Conservation (phyloP, 2,888 invertebrate genomes). For the Colostygia pectinataria region DNA sequence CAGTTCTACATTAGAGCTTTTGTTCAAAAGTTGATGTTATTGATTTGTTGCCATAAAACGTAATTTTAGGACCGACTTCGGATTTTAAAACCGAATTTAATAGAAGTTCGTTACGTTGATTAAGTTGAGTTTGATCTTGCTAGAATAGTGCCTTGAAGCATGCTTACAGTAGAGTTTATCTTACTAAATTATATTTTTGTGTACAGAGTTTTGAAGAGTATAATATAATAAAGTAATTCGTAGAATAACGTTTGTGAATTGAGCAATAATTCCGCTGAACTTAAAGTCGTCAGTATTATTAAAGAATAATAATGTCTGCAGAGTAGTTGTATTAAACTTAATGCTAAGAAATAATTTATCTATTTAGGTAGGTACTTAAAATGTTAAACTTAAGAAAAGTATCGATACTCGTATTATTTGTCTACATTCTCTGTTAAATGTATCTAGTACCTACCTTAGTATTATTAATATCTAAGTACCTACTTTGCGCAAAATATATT, state of each 20-base stretch:
- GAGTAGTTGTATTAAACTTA: constrained; percentile 15
- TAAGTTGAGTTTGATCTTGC: constrained; percentile 69
- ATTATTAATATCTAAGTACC: neutral
- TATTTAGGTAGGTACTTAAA: neutral
- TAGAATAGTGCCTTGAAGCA: constrained; percentile 82
- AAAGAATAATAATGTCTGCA: constrained; percentile 46
- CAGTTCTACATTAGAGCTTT: constrained; percentile 49
- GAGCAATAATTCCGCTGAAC: constrained; percentile 73
- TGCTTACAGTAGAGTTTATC: constrained; percentile 71
- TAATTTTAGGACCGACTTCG: constrained; percentile 74
- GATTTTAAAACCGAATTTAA: constrained; percentile 79
- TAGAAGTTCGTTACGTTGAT: constrained; percentile 62
- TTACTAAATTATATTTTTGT: constrained; percentile 70
- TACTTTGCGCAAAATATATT: neutral
- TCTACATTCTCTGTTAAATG: neutral
- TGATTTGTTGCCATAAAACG: constrained; percentile 68
- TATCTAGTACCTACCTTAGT: too few species aligned
- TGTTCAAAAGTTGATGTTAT: constrained; percentile 57
- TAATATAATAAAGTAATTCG: constrained; percentile 37
- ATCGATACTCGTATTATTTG: neutral
- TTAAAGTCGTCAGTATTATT: constrained; percentile 67
- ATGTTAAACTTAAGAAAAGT: constrained; percentile 33
- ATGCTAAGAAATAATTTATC: neutral
- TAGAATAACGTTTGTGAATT: constrained; percentile 47
- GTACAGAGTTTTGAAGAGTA: constrained; percentile 56